These are phyloP conservation scores for Hylaeus anthracinus DNA, from an alignment of 1,140 invertebrate genomes.

Conservation along the genomic window DNA sequence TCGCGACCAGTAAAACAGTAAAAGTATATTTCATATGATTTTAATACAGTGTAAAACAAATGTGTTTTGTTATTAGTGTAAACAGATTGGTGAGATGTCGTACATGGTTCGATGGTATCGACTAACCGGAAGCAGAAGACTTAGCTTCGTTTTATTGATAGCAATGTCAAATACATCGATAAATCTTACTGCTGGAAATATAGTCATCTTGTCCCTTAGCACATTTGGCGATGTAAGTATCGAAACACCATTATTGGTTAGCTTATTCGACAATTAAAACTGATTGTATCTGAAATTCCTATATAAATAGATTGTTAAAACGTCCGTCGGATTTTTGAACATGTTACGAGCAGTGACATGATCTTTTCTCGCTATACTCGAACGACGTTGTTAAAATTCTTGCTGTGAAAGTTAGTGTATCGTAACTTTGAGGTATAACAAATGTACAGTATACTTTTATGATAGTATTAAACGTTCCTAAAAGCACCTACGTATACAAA, in stretches of 20 bases:
- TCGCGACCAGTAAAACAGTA: too few species aligned
- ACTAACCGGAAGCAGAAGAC: conserved; percentile 41
- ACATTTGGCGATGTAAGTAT: conserved; percentile 61
- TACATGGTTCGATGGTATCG: conserved; percentile 62
- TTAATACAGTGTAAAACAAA: background rate
- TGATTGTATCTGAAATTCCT: too few species aligned
- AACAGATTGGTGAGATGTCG: conserved; percentile 51
- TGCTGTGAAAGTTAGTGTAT: background rate
- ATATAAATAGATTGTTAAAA: conserved; percentile 41
- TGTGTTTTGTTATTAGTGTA: conserved; percentile 28
- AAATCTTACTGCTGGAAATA: conserved; percentile 60
- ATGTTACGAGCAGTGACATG: conserved; percentile 27
- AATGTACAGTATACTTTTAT: too few species aligned
- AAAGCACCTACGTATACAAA: too few species aligned
- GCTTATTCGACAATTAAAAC: too few species aligned
- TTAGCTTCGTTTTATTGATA: conserved; percentile 54
- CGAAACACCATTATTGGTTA: too few species aligned
- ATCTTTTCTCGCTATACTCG: background rate
- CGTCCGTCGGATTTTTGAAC: conserved; percentile 45
- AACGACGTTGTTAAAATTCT: background rate
- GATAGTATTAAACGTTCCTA: too few species aligned
- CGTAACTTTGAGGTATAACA: too few species aligned
- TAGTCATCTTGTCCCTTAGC: conserved; percentile 43
- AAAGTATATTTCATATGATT: too few species aligned
- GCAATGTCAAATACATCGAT: conserved; percentile 53